A percentile compares a stretch with the other conserved stretches of the same genome.
phyloP scores from a whole-genome alignment of 2,113 vertebrate species.

The Pachypanchax playfairii region DNA sequence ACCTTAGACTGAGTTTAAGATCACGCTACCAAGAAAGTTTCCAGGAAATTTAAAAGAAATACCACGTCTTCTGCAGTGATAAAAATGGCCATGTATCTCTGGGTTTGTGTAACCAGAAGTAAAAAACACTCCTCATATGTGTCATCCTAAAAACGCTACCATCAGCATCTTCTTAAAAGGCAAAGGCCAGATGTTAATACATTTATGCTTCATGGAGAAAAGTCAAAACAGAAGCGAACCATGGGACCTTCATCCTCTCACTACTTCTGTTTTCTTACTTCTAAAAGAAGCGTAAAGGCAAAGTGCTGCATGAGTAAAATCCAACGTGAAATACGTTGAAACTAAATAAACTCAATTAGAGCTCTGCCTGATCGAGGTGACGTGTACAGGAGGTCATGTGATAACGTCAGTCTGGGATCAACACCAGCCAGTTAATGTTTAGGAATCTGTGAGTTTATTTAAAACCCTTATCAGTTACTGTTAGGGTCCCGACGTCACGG shows the following conservation, averaged over 20 bases:
- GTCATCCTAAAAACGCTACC: conserved; percentile 18
- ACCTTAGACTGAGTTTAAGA: not conserved
- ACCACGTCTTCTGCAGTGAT: not conserved
- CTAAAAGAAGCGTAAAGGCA: not conserved
- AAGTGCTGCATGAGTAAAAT: conserved; percentile 9
- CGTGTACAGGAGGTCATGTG: not conserved
- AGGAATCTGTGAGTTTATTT: not conserved
- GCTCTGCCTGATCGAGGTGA: not conserved
- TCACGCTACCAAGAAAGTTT: not conserved
- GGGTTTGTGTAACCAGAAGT: conserved; percentile 12
- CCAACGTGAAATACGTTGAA: not conserved
- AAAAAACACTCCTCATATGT: not conserved
- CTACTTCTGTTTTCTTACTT: conserved; percentile 50
- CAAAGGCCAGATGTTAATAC: conserved; percentile 12
- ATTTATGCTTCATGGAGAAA: not conserved
- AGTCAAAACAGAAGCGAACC: conserved; percentile 14
- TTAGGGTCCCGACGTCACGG: not conserved
- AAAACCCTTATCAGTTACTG: not conserved
- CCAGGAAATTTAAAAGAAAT: not conserved
- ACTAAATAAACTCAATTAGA: not conserved
- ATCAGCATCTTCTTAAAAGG: conserved; percentile 30
- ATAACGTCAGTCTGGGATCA: not conserved
- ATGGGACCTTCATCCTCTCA: conserved; percentile 18
- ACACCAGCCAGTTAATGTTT: conserved; percentile 23
- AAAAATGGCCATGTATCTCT: not conserved